phyloP scores from a whole-genome alignment of 2,888 invertebrate species.

The Drosophila macrospina region DNA sequence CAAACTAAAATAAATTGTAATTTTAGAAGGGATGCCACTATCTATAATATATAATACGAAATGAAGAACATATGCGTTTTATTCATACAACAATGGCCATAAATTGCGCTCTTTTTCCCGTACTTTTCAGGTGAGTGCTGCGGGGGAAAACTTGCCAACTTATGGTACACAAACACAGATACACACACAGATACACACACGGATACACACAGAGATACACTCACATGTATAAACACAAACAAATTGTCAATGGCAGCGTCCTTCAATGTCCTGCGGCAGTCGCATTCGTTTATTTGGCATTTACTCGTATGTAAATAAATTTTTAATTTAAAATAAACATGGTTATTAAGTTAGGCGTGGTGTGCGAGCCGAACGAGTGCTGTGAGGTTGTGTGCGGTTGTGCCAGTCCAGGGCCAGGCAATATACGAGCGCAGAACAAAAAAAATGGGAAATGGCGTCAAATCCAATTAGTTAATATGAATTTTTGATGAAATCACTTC shows the following conservation, averaged over 20 bases:
- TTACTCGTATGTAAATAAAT: conserved; percentile 64
- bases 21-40: conserved; percentile 25
- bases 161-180: conserved; percentile 18
- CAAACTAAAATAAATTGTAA: conserved; percentile 39
- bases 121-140: conserved; percentile 47
- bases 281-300: conserved; percentile 40
- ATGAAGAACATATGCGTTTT: conserved; percentile 28
- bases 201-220: conserved; percentile 3
- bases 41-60: conserved; percentile 19
- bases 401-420: conserved; percentile 44
- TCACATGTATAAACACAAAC: conserved; percentile 5
- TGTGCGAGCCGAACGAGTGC: no score
- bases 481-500: conserved; percentile 81
- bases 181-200: no score
- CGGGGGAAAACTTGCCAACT: conserved; percentile 26
- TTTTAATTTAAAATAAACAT: conserved; percentile 78
- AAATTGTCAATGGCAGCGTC: conserved; percentile 36
- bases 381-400: conserved; percentile 2
- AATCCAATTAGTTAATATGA: conserved; percentile 82
- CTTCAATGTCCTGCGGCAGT: conserved; percentile 26
- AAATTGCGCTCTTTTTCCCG: conserved; percentile 45
- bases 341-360: conserved; percentile 59
- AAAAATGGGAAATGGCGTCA: conserved; percentile 61
- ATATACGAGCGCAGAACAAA: conserved; percentile 60
- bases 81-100: conserved; percentile 41